A percentile compares a stretch with the other conserved stretches of the same genome.
Conservation (phyloP, 2,797 vertebrate species). For the Ctenochaetus hawaiiensis region DNA sequence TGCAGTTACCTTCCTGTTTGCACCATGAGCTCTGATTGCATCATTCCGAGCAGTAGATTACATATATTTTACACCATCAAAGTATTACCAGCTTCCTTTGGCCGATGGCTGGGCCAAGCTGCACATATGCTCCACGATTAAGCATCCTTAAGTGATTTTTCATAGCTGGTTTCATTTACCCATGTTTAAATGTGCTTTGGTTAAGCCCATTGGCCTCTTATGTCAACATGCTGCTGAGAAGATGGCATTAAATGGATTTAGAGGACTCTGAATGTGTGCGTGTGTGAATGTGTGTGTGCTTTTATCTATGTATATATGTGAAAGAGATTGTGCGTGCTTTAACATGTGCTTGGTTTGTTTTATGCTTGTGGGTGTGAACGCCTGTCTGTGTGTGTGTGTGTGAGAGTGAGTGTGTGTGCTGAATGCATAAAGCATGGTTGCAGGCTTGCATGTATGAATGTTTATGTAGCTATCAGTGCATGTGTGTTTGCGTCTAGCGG, state of each 20-base stretch:
- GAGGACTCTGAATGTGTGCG: conserved; percentile 52
- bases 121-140: conserved; percentile 76
- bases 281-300: conserved; percentile 20
- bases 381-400: conserved; percentile 25
- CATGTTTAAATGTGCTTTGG: conserved; percentile 83
- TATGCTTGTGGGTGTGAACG: conserved; percentile 38
- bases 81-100: conserved; percentile 69
- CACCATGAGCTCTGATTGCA: conserved; percentile 63
- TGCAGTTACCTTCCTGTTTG: conserved; percentile 20
- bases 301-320: conserved; percentile 11
- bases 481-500: background rate
- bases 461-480: conserved; percentile 32
- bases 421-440: conserved; percentile 34
- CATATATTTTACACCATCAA: conserved; percentile 77
- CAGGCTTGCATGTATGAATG: conserved; percentile 44
- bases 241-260: conserved; percentile 85
- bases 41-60: conserved; percentile 72
- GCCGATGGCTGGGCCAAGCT: conserved; percentile 65
- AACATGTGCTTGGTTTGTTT: conserved; percentile 40
- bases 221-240: conserved; percentile 84
- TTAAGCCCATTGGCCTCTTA: conserved; percentile 85
- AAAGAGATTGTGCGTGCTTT: conserved; percentile 24
- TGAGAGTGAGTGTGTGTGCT: background rate
- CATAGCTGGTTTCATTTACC: conserved; percentile 79
- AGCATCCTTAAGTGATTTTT: conserved; percentile 83